Conservation (phyloP, 2,888 invertebrate genomes). For the Tipula lateralis region DNA sequence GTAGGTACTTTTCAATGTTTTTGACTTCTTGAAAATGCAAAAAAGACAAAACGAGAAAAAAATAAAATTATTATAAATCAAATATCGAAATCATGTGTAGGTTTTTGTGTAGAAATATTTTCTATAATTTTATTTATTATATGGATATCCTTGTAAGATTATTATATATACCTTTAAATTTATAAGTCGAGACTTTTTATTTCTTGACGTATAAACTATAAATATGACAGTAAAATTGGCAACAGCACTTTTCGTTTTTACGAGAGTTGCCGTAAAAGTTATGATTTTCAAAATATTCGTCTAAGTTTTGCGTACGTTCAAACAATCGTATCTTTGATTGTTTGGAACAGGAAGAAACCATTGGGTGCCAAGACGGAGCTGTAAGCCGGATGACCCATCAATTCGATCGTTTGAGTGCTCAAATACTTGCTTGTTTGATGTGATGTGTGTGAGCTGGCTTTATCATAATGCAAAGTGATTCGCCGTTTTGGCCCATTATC, state of each 20-base stretch:
- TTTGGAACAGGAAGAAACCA: too few species aligned
- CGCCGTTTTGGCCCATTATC: too few species aligned
- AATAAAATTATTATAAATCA: background rate
- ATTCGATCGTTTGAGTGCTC: too few species aligned
- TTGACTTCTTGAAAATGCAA: slow-evolving; percentile 24
- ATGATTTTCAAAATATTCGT: too few species aligned
- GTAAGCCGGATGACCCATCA: too few species aligned
- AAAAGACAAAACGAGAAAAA: background rate
- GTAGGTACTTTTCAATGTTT: slow-evolving; percentile 15
- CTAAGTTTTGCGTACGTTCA: too few species aligned
- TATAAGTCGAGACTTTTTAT: background rate
- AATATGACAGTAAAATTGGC: background rate
- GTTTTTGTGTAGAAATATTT: background rate
- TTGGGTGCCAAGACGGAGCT: too few species aligned
- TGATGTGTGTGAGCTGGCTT: too few species aligned
- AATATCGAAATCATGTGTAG: background rate
- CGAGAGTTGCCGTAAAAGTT: too few species aligned
- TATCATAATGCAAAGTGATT: too few species aligned
- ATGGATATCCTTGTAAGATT: slow-evolving; percentile 1
- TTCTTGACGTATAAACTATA: background rate
- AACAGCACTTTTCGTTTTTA: background rate
- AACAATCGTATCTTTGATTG: too few species aligned
- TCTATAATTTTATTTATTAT: background rate
- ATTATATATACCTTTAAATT: background rate
- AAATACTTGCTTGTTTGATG: too few species aligned